Conservation (phyloP, 2,888 invertebrate genomes). For the Campoplex capitator region DNA sequence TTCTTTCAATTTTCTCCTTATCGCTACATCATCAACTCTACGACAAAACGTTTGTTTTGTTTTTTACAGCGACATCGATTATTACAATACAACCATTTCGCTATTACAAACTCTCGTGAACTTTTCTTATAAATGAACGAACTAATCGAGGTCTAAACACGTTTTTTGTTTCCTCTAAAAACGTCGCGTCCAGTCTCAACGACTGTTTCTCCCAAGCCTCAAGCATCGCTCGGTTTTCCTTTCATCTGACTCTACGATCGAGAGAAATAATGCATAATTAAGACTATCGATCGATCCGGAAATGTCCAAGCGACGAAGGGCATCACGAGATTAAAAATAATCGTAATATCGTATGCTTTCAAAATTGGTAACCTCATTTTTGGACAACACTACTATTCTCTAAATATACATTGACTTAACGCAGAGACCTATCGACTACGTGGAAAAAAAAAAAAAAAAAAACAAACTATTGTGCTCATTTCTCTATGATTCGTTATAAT, state of each 20-base stretch:
- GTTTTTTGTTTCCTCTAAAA: slow-evolving; percentile 3
- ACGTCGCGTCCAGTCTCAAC: not conserved
- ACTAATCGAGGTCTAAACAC: slow-evolving; percentile 42
- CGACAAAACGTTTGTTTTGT: slow-evolving; percentile 35
- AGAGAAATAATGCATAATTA: not conserved
- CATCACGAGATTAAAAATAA: slow-evolving; percentile 5
- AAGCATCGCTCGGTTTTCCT: slow-evolving; percentile 18
- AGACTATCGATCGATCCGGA: slow-evolving; percentile 32
- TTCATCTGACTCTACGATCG: slow-evolving; percentile 30
- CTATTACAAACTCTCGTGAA: slow-evolving; percentile 61
- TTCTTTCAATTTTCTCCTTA: slow-evolving; percentile 14
- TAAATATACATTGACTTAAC: slow-evolving; percentile 64
- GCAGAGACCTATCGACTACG: slow-evolving; percentile 58
- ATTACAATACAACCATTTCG: slow-evolving; percentile 58
- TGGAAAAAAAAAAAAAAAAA: slow-evolving; percentile 64
- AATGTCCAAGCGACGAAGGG: not conserved
- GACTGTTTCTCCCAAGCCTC: not conserved
- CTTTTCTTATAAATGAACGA: slow-evolving; percentile 17
- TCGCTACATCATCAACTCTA: slow-evolving; percentile 48
- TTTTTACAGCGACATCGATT: slow-evolving; percentile 57
- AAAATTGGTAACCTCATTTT: slow-evolving; percentile 67
- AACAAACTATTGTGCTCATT: slow-evolving; percentile 56
- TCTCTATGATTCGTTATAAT: slow-evolving; percentile 46
- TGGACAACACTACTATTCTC: slow-evolving; percentile 54
- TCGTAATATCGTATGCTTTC: not conserved